These are phyloP conservation scores for Heliconius sara DNA, from an alignment of 2,888 invertebrate genomes.

Conservation along the genomic window DNA sequence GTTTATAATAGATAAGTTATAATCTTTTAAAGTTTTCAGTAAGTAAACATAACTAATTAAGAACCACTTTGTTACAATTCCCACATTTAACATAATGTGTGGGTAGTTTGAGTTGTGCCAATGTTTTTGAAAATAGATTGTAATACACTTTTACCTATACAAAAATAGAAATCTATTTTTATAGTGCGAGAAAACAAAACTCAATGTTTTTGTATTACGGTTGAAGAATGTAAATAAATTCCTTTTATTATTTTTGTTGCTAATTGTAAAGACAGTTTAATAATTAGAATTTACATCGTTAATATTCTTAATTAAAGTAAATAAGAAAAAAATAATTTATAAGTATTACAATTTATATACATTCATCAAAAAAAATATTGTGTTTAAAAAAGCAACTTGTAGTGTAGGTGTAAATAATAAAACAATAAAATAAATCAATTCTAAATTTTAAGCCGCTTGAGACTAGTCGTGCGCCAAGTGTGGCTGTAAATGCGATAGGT, in stretches of 20 bases:
- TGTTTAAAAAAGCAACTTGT: too few species aligned
- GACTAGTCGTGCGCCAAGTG: too few species aligned
- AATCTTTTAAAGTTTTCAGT: not conserved
- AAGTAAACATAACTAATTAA: not conserved
- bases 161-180: too few species aligned
- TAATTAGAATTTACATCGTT: not conserved
- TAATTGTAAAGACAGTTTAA: not conserved
- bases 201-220: not conserved
- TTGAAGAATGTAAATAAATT: not conserved
- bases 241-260: not conserved
- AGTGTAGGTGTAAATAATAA: too few species aligned
- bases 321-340: too few species aligned
- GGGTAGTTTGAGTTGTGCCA: conserved; percentile 1
- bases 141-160: too few species aligned
- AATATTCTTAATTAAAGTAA: not conserved
- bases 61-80: not conserved
- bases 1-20: not conserved
- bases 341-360: too few species aligned
- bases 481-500: too few species aligned
- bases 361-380: too few species aligned
- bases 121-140: not conserved
- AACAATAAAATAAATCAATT: too few species aligned
- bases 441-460: too few species aligned
- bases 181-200: not conserved
- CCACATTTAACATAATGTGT: not conserved